phyloP scores from a whole-genome alignment of 1,140 invertebrate species.

The Geopemphigus sp. region DNA sequence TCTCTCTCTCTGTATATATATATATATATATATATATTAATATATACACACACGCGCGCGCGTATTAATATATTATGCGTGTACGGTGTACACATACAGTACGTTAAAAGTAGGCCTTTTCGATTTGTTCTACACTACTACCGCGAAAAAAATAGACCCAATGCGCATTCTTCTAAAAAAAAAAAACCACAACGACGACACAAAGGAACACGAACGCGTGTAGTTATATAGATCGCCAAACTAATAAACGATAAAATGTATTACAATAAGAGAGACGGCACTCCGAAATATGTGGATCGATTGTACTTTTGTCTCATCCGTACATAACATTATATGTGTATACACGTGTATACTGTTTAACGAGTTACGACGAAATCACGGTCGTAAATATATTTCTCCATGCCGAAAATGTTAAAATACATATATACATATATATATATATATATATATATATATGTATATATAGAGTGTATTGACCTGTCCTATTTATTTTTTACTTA shows the following conservation, averaged over 20 bases:
- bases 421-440: conserved; percentile 10
- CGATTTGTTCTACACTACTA: not conserved
- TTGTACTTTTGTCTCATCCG: too few species aligned
- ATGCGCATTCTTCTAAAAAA: not conserved
- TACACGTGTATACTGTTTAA: not conserved
- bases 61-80: not conserved
- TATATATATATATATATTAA: not conserved
- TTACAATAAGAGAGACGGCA: too few species aligned
- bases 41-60: too few species aligned
- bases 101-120: not conserved
- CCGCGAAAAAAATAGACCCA: conserved; percentile 10
- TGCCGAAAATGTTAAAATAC: conserved; percentile 28
- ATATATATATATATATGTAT: too few species aligned
- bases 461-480: conserved; percentile 37
- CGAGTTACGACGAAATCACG: conserved; percentile 6
- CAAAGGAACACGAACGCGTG: not conserved
- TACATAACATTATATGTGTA: not conserved
- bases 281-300: too few species aligned
- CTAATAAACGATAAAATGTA: too few species aligned
- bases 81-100: not conserved
- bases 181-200: not conserved
- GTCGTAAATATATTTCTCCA: not conserved
- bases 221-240: too few species aligned
- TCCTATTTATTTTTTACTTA: conserved; percentile 34
- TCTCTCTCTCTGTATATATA: too few species aligned